A percentile compares a stretch with the other conserved stretches of the same genome.
Conservation (phyloP, 1,140 invertebrate genomes). For the Coenobita brevimanus region DNA sequence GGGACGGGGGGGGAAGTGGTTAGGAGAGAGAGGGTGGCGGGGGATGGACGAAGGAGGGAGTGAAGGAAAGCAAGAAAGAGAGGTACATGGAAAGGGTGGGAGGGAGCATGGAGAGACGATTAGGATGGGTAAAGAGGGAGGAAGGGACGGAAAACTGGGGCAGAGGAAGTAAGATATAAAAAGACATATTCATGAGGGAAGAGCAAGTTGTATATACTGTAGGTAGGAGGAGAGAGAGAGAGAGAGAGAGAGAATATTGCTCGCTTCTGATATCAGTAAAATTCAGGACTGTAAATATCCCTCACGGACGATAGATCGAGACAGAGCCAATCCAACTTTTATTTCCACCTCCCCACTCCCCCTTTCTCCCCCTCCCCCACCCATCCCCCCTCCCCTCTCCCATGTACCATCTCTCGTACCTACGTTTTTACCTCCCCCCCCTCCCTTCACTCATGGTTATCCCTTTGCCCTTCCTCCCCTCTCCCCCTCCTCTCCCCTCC, state of each 20-base stretch:
- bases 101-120: too few species aligned
- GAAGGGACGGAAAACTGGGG: neutral
- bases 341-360: constrained; percentile 14
- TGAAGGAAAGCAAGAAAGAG: too few species aligned
- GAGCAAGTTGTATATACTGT: too few species aligned
- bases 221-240: neutral
- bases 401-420: too few species aligned
- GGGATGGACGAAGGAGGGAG: too few species aligned
- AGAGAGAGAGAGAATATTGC: constrained; percentile 1
- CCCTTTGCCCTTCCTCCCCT: too few species aligned
- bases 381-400: too few species aligned
- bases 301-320: constrained; percentile 55
- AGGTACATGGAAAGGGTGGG: constrained; percentile 7
- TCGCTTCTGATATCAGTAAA: constrained; percentile 52
- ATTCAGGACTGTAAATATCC: constrained; percentile 50
- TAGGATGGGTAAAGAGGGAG: neutral
- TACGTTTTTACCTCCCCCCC: too few species aligned
- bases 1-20: neutral
- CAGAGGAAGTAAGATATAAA: neutral
- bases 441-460: too few species aligned
- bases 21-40: neutral
- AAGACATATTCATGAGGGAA: too few species aligned
- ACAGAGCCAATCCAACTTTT: constrained; percentile 60
- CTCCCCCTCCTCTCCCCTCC: too few species aligned
- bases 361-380: too few species aligned